Base-by-base conservation (phyloP, 1,140 invertebrate genomes). In the Megalonaias nervosa region DNA sequence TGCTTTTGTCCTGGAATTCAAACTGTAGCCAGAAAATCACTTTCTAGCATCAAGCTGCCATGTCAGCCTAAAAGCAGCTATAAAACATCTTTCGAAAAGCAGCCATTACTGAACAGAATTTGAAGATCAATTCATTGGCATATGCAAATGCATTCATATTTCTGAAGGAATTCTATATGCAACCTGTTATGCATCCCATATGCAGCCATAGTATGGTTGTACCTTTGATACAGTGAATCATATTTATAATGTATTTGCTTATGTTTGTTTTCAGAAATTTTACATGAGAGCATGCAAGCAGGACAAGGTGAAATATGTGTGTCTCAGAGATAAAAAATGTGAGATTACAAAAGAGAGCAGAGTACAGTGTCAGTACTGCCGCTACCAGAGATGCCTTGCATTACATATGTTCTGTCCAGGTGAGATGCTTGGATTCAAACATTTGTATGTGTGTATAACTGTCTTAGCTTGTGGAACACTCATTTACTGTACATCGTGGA, bases 351-450 rank as follows among this genome's bases (percentile, higher is more conserved):
- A 89, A 74, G 89, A 89, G 55, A 89, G 86, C 57, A 79, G 91
- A 67, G 90, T 90, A 17, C 89, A 89, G 65, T 99, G 98, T 93
- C 98, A 99, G 93, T 99, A 98, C 92, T 99, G 98, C 92, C 94
- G 98, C 76, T 99, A 99, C 91, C 98, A 99, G 92, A 99, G 99
- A 91, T 99, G 98, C 92, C 96, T 99, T 78, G 94, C 97, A 89
- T 96, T 99, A 92, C 98, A 98, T 89, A 99, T 99, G 98, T 97
- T 98, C 78, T 93, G 99, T 88, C 98, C 99, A 94, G 96, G 96
- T 97, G 90, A 82, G 84, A 82, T 59, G 9, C 55, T 17, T 55
- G n/a, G 31, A 26, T 55, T 21, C 23, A 38, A 55, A 21, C 57
- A 38, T 48, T 17, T 21, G 1, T 55, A 56, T 55, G 26, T 31